Evolutionary conservation across 2,888 invertebrate species (phyloP), one percentile per base, ranked within the genome.

Genomic region (Cacoxenus indagator): DNA sequence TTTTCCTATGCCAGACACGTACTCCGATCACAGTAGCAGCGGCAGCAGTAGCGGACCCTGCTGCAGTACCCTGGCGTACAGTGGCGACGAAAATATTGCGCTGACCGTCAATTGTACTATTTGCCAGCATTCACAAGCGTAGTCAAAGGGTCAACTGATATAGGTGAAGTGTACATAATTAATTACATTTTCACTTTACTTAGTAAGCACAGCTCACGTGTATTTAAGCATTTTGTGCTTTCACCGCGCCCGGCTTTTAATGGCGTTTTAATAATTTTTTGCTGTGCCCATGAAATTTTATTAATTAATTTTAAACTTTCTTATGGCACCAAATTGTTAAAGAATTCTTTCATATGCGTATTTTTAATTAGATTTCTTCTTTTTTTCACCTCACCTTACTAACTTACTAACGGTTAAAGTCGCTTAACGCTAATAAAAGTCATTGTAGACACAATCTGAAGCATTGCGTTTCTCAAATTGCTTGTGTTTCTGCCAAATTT

Each of bases 31-130:
- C 51, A 51, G 24, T 22, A 51, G 14, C 51, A 51, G n/a, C 37
- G 19, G 19, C 27, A 19, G 59, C 59, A 19, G 22, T 51, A 22
- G 4, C 22, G 6, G 27, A 26, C 55, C 1, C n/a, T 27, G 29
- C 11, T 31, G 26, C 59, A 55, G 55, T 27, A n/a, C 14, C 6
- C 22, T 37, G 19, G 11, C 19, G 24, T 11, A 59, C 59, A 67
- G 46, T 59, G 66, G 61, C 65, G 71, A 69, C 71, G n/a, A 66
- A 67, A 67, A 69, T 37, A 37, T 37, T 37, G 37, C 37, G 14
- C 37, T 11, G 8, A 5, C 8, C 4, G 8, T 11, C 37, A 37
- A 14, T 37, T 37, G 8, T 37, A 11, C 9, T 11, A 14, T 8
- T 5, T 14, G 37, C 4, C 37, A 37, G 37, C 37, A 37, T 37